These are phyloP conservation scores for Drosophila sp. DNA, from an alignment of 1,140 invertebrate genomes.

Conservation along the genomic window DNA sequence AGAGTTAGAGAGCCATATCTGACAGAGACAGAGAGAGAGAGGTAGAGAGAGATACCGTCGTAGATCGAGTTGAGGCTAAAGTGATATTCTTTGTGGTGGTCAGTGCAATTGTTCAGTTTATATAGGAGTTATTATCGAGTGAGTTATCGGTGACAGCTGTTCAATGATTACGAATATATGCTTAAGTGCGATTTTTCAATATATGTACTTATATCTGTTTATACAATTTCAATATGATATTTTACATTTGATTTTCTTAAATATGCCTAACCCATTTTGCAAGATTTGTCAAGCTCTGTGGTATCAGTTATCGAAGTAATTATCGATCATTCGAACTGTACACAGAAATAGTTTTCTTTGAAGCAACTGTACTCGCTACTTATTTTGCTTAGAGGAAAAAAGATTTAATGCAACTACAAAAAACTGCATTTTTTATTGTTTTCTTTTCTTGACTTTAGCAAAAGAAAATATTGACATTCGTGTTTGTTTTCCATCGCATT, in stretches of 20 bases:
- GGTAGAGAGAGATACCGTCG: slow-evolving; percentile 4
- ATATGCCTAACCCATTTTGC: slow-evolving; percentile 44
- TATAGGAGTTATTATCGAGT: slow-evolving; percentile 16
- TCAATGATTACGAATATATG: slow-evolving; percentile 11
- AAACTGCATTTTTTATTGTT: slow-evolving; percentile 24
- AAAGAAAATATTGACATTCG: slow-evolving; percentile 78
- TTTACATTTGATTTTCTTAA: slow-evolving; percentile 58
- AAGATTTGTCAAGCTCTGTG: not conserved
- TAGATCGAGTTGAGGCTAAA: slow-evolving; percentile 1
- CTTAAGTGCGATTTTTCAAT: slow-evolving; percentile 18
- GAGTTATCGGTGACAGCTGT: slow-evolving; percentile 46
- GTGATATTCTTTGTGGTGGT: slow-evolving; percentile 8
- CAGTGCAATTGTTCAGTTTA: slow-evolving; percentile 30
- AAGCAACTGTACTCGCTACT: slow-evolving; percentile 46
- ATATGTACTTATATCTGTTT: slow-evolving; percentile 15
- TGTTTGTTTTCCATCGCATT: slow-evolving; percentile 49
- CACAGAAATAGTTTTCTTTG: slow-evolving; percentile 15
- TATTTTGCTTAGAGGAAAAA: slow-evolving; percentile 26
- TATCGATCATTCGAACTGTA: slow-evolving; percentile 43
- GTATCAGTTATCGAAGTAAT: slow-evolving; percentile 18
- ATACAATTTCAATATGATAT: slow-evolving; percentile 50
- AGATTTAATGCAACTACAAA: slow-evolving; percentile 51
- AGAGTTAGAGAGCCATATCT: slow-evolving; percentile 7
- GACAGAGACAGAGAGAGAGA: slow-evolving; percentile 10
- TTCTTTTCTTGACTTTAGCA: slow-evolving; percentile 15